Evolutionary conservation across 2,797 vertebrate species (phyloP).

Genomic region (Tolypeutes matacus): DNA sequence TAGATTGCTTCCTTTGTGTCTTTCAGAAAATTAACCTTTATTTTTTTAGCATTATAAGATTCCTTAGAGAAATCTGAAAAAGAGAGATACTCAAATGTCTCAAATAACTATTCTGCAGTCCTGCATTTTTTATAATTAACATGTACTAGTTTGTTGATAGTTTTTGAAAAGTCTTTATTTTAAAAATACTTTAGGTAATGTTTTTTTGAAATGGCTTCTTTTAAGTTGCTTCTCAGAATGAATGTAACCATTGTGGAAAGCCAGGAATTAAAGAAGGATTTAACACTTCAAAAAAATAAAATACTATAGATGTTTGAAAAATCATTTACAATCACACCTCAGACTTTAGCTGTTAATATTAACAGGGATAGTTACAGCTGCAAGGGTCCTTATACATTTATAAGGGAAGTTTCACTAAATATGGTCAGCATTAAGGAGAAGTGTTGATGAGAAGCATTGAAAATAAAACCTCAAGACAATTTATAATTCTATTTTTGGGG

Average conservation of each 20-base stretch:
- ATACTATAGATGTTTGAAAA: constrained; percentile 55
- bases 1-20: constrained; percentile 43
- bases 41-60: constrained; percentile 1
- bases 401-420: constrained; percentile 58
- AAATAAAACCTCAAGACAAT: constrained; percentile 65
- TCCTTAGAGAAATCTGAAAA: constrained; percentile 33
- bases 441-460: constrained; percentile 62
- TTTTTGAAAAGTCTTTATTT: neutral
- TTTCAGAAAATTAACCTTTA: constrained; percentile 47
- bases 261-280: constrained; percentile 41
- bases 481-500: constrained; percentile 52
- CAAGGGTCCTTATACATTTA: neutral
- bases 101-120: neutral
- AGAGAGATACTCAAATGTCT: neutral
- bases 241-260: constrained; percentile 1
- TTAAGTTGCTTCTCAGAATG: constrained; percentile 1
- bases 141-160: neutral
- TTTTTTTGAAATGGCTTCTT: neutral
- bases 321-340: constrained; percentile 10
- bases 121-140: constrained; percentile 18
- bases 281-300: constrained; percentile 66
- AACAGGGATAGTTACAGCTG: neutral
- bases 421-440: constrained; percentile 6
- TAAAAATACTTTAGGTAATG: constrained; percentile 13
- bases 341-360: constrained; percentile 45